Percentiles rank a stretch among this genome's conserved stretches.
Evolutionary conservation across 2,888 invertebrate species (phyloP).

Genomic region (Acanthosepion pharaonis): DNA sequence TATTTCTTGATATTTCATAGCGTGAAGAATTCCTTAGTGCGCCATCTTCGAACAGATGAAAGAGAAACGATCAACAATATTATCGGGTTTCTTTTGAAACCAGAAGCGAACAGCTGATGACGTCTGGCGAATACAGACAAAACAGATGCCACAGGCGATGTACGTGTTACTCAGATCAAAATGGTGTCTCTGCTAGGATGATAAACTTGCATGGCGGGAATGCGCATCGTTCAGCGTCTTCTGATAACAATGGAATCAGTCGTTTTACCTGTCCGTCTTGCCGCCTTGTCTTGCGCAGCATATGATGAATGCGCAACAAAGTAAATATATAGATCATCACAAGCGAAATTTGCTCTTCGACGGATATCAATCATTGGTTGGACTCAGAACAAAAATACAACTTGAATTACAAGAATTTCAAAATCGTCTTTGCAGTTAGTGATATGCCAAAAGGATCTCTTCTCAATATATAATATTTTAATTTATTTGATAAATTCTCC

Average conservation of each 20-base stretch:
- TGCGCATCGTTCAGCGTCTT: neutral
- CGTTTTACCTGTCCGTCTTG: neutral
- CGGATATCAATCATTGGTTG: too few relatives aligned
- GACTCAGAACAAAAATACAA: too few relatives aligned
- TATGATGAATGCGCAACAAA: neutral
- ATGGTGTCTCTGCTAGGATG: neutral
- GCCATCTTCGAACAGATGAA: neutral
- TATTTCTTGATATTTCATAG: neutral
- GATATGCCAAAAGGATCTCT: too few relatives aligned
- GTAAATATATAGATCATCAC: neutral
- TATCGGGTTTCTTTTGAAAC: slow-evolving; percentile 1
- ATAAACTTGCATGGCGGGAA: neutral
- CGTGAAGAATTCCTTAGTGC: neutral
- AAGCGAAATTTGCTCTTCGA: too few relatives aligned
- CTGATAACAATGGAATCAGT: neutral
- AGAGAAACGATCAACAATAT: neutral
- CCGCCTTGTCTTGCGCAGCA: neutral
- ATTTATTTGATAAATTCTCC: too few relatives aligned
- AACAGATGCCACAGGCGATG: neutral
- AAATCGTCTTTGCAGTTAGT: too few relatives aligned
- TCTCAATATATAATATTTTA: too few relatives aligned
- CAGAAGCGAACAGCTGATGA: neutral
- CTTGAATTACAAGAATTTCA: too few relatives aligned
- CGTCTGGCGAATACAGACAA: neutral
- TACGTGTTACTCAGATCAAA: neutral